A percentile compares a stretch with the other conserved stretches of the same genome.
These are phyloP conservation scores for Cyclura pinguis DNA, from an alignment of 2,797 vertebrate genomes.

Conservation along the genomic window DNA sequence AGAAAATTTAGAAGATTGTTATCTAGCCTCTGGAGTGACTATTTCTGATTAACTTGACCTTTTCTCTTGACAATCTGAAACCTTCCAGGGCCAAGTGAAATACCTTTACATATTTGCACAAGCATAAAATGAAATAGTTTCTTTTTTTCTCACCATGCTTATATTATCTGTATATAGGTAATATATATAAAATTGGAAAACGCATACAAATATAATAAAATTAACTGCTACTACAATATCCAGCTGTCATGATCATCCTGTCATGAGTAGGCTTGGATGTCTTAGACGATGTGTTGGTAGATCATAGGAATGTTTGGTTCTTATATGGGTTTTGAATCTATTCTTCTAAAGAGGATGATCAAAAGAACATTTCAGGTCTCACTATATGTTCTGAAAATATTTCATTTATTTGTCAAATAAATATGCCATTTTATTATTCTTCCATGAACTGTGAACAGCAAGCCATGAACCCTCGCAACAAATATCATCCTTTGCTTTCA, in stretches of 20 bases:
- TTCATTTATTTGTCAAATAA: constrained; percentile 43
- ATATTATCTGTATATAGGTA: not conserved
- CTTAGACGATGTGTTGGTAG: constrained; percentile 54
- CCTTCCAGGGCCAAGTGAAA: constrained; percentile 54
- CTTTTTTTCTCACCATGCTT: not conserved
- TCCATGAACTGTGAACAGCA: constrained; percentile 42
- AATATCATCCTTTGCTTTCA: not conserved
- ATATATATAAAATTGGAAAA: constrained; percentile 38
- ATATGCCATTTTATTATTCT: constrained; percentile 38
- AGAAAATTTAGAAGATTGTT: constrained; percentile 61
- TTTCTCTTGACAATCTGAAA: constrained; percentile 60
- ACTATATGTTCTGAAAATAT: constrained; percentile 45
- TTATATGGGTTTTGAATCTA: constrained; percentile 18
- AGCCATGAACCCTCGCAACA: not conserved
- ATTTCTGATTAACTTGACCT: constrained; percentile 64
- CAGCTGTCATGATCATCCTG: constrained; percentile 18
- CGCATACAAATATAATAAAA: constrained; percentile 38
- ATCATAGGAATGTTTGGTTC: constrained; percentile 2
- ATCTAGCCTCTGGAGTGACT: constrained; percentile 54
- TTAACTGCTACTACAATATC: constrained; percentile 48
- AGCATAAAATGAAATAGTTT: constrained; percentile 45
- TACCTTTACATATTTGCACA: constrained; percentile 46
- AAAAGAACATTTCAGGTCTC: constrained; percentile 50
- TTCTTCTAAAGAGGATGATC: constrained; percentile 52
- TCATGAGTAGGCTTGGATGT: constrained; percentile 33